Evolutionary conservation across 1,140 invertebrate genomes (phyloP).

Genomic region (Orussus abietinus): DNA sequence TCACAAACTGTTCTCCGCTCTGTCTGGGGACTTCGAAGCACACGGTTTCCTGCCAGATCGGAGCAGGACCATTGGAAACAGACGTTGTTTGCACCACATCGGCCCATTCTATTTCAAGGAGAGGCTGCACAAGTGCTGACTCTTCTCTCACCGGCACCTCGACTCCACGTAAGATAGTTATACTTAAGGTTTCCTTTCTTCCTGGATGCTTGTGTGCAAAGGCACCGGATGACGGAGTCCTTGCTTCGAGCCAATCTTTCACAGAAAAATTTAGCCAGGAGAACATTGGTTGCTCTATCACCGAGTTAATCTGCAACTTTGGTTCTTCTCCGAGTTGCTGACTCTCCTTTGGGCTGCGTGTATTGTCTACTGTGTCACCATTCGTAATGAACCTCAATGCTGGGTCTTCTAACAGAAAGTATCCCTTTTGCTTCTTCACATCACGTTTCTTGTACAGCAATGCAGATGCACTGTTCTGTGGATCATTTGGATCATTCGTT

Average conservation of each 20-base stretch:
- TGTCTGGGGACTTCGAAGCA: slow-evolving; percentile 39
- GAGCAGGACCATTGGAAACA: slow-evolving; percentile 41
- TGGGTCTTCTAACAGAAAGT: slow-evolving; percentile 36
- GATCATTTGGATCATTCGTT: slow-evolving; percentile 46
- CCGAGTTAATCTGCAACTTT: slow-evolving; percentile 32
- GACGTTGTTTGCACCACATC: slow-evolving; percentile 30
- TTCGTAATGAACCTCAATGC: slow-evolving; percentile 22
- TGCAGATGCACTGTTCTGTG: slow-evolving; percentile 29
- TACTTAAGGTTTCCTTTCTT: slow-evolving; percentile 35
- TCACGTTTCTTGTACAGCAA: slow-evolving; percentile 15
- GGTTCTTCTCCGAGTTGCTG: slow-evolving; percentile 10
- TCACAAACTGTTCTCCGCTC: slow-evolving; percentile 34
- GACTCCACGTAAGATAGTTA: slow-evolving; percentile 43
- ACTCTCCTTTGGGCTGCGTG: slow-evolving; percentile 15
- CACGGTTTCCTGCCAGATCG: slow-evolving; percentile 48
- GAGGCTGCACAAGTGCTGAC: slow-evolving; percentile 42
- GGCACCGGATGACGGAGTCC: slow-evolving; percentile 20
- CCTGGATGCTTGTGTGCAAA: slow-evolving; percentile 20
- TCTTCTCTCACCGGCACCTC: slow-evolving; percentile 50
- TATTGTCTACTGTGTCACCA: slow-evolving; percentile 10
- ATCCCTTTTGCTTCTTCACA: slow-evolving; percentile 23
- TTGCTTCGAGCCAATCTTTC: slow-evolving; percentile 34
- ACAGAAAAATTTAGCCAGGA: slow-evolving; percentile 38
- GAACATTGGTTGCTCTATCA: slow-evolving; percentile 37
- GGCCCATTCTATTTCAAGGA: slow-evolving; percentile 47